Percentiles rank a stretch among this genome's conserved stretches.
phyloP scores from a whole-genome alignment of 2,113 vertebrate species.

The Ciconia maguari region DNA sequence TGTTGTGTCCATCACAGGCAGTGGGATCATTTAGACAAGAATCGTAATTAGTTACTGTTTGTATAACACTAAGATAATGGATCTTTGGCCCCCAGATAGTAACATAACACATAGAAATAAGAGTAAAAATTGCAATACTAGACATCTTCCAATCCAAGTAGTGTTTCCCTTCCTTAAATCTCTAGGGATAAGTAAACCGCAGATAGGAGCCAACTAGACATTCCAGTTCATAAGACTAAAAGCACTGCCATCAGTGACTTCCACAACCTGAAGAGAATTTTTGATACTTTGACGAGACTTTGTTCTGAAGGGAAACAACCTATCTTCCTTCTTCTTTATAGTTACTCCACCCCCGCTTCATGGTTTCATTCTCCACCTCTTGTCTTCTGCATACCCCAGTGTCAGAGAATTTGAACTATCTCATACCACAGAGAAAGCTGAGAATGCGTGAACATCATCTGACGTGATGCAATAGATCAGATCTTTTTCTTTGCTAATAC shows the following conservation, averaged over 20 bases:
- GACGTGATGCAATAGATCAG: neutral
- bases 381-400: neutral
- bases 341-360: neutral
- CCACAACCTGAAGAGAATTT: neutral
- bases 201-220: neutral
- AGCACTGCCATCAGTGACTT: neutral
- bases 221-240: neutral
- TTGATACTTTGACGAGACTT: neutral
- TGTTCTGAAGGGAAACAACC: neutral
- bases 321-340: neutral
- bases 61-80: neutral
- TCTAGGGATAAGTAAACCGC: neutral
- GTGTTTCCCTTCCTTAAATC: neutral
- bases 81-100: neutral
- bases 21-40: neutral
- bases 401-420: neutral
- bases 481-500: neutral
- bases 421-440: neutral
- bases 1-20: neutral
- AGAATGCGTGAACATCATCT: neutral
- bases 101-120: neutral
- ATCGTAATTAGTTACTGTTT: neutral
- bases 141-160: neutral
- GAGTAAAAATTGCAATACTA: neutral
- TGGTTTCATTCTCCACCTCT: neutral